Evolutionary conservation across 2,888 invertebrate species (phyloP).

Genomic region (Suillia variegata): DNA sequence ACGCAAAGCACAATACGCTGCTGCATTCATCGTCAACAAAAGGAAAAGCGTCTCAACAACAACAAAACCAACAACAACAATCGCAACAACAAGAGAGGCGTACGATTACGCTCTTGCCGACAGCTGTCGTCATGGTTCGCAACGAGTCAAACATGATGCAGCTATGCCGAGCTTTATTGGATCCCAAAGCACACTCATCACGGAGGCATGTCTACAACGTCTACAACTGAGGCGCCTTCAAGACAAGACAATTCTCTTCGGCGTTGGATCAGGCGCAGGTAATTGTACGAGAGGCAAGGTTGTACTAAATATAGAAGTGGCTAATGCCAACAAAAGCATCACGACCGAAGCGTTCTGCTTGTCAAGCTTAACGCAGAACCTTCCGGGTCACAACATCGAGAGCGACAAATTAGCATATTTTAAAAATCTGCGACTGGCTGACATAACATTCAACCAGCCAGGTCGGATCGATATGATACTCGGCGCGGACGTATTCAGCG

Average conservation of each 20-base stretch:
- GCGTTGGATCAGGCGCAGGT: constrained; percentile 14
- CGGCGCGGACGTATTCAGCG: constrained; percentile 10
- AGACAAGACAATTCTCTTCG: constrained; percentile 22
- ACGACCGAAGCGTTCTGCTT: constrained; percentile 19
- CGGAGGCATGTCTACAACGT: constrained; percentile 24
- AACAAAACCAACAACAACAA: constrained; percentile 4
- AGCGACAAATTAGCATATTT: constrained; percentile 8
- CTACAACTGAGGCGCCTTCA: constrained; percentile 12
- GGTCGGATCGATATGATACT: constrained; percentile 11
- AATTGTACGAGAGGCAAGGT: constrained; percentile 20
- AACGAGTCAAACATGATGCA: constrained; percentile 11
- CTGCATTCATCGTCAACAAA: constrained; percentile 13
- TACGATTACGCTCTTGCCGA: constrained; percentile 15
- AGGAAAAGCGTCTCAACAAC: not conserved
- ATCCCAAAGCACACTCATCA: constrained; percentile 22
- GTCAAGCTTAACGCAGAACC: constrained; percentile 16
- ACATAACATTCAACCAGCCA: not conserved
- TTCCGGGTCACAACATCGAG: constrained; percentile 11
- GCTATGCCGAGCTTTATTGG: constrained; percentile 21
- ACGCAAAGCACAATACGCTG: constrained; percentile 21
- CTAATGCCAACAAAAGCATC: not conserved
- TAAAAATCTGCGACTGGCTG: constrained; percentile 15
- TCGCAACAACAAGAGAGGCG: constrained; percentile 3
- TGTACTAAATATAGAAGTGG: constrained; percentile 5
- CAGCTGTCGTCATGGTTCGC: constrained; percentile 16